Conservation (phyloP, 2,888 invertebrate genomes). For the Allygus modestus region DNA sequence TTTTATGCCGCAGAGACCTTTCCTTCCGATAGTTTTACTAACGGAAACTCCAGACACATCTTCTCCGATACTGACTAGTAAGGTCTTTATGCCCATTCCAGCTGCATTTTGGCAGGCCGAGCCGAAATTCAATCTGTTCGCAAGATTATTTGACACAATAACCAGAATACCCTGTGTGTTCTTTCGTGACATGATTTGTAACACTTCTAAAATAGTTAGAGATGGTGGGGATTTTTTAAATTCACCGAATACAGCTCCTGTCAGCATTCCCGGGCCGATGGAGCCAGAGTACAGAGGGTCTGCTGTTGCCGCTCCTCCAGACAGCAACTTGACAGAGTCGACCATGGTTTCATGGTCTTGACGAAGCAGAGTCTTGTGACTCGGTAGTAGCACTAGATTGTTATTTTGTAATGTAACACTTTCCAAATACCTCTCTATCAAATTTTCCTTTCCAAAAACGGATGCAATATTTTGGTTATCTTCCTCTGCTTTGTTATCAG, state of each 20-base stretch:
- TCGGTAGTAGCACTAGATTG: slow-evolving; percentile 39
- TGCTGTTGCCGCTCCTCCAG: slow-evolving; percentile 78
- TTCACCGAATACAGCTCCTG: slow-evolving; percentile 76
- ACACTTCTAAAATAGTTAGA: slow-evolving; percentile 60
- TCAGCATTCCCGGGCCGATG: slow-evolving; percentile 77
- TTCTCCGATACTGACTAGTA: slow-evolving; percentile 71
- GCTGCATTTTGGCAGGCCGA: slow-evolving; percentile 65
- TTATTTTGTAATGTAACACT: slow-evolving; percentile 43
- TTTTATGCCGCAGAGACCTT: slow-evolving; percentile 79
- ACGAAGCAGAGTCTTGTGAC: slow-evolving; percentile 65
- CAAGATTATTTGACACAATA: slow-evolving; percentile 62
- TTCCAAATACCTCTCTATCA: slow-evolving; percentile 50
- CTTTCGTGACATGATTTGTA: slow-evolving; percentile 61
- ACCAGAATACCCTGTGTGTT: slow-evolving; percentile 63
- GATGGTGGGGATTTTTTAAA: slow-evolving; percentile 59
- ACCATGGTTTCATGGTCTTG: slow-evolving; percentile 66
- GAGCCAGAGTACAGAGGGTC: slow-evolving; percentile 76
- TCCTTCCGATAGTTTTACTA: slow-evolving; percentile 75
- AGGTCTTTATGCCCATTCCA: slow-evolving; percentile 60
- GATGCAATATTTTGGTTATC: background rate
- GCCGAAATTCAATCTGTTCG: slow-evolving; percentile 62
- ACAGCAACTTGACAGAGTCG: slow-evolving; percentile 72
- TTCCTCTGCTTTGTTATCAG: background rate
- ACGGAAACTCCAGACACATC: slow-evolving; percentile 73
- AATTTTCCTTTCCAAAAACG: background rate